phyloP scores from a whole-genome alignment of 2,113 vertebrate species.

The Microcebus tavaratra region DNA sequence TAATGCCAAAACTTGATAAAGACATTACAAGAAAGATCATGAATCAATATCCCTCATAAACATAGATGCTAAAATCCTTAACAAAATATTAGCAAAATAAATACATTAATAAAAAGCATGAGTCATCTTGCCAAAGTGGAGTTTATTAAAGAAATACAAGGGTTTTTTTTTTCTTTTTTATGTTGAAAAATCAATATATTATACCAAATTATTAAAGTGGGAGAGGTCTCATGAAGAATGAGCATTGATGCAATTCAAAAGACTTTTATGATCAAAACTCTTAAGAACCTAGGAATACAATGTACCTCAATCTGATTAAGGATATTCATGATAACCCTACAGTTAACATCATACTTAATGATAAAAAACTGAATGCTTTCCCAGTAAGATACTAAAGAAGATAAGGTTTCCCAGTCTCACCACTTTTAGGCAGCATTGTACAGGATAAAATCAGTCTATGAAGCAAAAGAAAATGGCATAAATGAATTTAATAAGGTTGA shows the following conservation, averaged over 20 bases:
- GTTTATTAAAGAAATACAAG: not conserved
- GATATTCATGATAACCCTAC: not conserved
- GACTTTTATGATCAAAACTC: not conserved
- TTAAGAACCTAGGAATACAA: not conserved
- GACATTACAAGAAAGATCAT: no score
- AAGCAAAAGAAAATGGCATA: not conserved
- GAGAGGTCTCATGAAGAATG: not conserved
- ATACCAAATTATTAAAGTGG: not conserved
- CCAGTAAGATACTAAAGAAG: not conserved
- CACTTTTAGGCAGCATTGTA: not conserved
- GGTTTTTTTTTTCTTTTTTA: not conserved
- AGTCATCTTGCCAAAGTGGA: no score
- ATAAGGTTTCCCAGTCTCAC: not conserved
- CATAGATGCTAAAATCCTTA: not conserved
- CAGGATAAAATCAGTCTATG: no score
- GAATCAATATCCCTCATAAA: no score
- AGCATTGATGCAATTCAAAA: not conserved
- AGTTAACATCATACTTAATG: not conserved
- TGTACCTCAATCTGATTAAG: not conserved
- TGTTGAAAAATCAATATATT: not conserved
- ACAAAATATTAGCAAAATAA: not conserved
- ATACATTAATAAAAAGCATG: not conserved
- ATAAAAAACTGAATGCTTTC: not conserved
- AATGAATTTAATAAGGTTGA: not conserved
- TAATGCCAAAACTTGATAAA: not conserved